A percentile compares a stretch with the other conserved stretches of the same genome.
These are phyloP conservation scores for Malurus splendens DNA, from an alignment of 2,797 vertebrate genomes.

Conservation along the genomic window DNA sequence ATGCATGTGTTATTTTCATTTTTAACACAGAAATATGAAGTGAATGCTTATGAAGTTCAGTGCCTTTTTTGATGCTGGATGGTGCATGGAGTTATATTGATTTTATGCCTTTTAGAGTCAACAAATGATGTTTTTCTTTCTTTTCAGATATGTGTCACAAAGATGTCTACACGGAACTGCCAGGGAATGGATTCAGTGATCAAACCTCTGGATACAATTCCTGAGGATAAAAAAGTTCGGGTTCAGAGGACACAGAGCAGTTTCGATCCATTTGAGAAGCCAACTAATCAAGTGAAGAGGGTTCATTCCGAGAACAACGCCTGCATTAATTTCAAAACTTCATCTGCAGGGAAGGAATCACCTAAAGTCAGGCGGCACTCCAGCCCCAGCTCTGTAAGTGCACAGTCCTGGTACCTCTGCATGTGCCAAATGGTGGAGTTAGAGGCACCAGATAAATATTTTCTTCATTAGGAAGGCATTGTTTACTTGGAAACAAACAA, in stretches of 20 bases:
- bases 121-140: slow-evolving; percentile 7
- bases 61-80: background rate
- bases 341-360: slow-evolving; percentile 83
- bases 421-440: background rate
- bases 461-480: background rate
- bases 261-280: slow-evolving; percentile 93
- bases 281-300: slow-evolving; percentile 91
- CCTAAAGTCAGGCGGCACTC: slow-evolving; percentile 89
- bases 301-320: slow-evolving; percentile 97
- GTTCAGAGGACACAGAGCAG: slow-evolving; percentile 94
- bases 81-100: background rate
- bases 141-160: slow-evolving; percentile 96
- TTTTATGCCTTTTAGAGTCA: background rate
- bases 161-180: slow-evolving; percentile 97
- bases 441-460: background rate
- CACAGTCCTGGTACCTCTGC: background rate
- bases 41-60: background rate
- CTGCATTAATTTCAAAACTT: slow-evolving; percentile 89
- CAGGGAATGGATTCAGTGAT: slow-evolving; percentile 95
- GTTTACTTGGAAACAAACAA: background rate
- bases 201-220: slow-evolving; percentile 94
- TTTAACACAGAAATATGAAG: background rate
- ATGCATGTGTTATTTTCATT: background rate
- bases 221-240: slow-evolving; percentile 93
- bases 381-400: slow-evolving; percentile 94